phyloP scores from a whole-genome alignment of 2,888 invertebrate species.

The Volucella inflata region DNA sequence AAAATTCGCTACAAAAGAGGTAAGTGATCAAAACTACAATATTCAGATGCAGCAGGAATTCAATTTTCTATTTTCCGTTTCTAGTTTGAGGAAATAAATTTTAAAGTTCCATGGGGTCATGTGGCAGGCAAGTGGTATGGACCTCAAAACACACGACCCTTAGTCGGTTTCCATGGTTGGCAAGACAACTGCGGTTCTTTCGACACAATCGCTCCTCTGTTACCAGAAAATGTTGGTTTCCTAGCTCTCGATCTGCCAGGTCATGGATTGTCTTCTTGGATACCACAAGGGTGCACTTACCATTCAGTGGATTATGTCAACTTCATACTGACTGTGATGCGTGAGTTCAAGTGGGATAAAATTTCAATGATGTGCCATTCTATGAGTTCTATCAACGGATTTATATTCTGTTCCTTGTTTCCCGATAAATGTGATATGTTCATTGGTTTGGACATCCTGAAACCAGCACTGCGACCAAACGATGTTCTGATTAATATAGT shows the following conservation, averaged over 20 bases:
- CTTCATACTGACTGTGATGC: conserved; percentile 85
- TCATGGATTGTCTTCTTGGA: conserved; percentile 89
- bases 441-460: conserved; percentile 81
- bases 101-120: conserved; percentile 87
- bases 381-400: conserved; percentile 87
- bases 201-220: conserved; percentile 87
- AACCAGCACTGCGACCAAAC: conserved; percentile 79
- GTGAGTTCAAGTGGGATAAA: conserved; percentile 88
- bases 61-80: neutral
- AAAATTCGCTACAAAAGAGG: conserved; percentile 36
- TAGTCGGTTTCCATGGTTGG: conserved; percentile 91
- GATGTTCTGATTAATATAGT: conserved; percentile 78
- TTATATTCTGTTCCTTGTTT: conserved; percentile 86
- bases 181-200: conserved; percentile 91
- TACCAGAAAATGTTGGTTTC: conserved; percentile 84
- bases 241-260: conserved; percentile 89
- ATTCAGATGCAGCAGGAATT: neutral
- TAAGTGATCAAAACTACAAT: neutral
- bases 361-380: conserved; percentile 89
- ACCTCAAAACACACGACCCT: conserved; percentile 86
- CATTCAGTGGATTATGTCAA: conserved; percentile 83
- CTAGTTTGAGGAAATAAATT: conserved; percentile 86
- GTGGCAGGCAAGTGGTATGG: conserved; percentile 90
- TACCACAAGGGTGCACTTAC: conserved; percentile 86
- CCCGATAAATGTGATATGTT: conserved; percentile 85